These are phyloP conservation scores for Ceyx margarethae DNA, from an alignment of 2,113 vertebrate genomes.

Conservation along the genomic window DNA sequence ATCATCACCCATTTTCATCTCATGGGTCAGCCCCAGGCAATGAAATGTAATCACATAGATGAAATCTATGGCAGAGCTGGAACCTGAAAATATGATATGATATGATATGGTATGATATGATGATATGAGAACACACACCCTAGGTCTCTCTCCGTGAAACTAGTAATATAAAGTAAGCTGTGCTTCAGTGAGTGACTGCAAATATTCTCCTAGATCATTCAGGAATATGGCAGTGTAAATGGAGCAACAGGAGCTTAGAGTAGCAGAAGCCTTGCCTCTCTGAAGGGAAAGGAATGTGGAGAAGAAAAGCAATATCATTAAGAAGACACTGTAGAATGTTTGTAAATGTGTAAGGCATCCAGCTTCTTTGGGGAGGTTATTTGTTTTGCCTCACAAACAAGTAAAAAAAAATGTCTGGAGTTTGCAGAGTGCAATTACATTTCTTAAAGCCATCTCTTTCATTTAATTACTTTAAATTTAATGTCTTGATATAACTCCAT, in stretches of 20 bases:
- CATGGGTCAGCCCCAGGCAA: background rate
- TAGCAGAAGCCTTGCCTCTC: background rate
- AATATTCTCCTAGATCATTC: background rate
- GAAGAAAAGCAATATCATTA: background rate
- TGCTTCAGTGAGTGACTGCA: background rate
- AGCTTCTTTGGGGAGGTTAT: background rate
- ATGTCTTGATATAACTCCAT: background rate
- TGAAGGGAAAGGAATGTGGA: background rate
- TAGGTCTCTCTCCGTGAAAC: background rate
- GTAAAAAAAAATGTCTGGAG: background rate
- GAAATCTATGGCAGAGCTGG: background rate
- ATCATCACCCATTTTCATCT: background rate
- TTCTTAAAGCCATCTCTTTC: background rate
- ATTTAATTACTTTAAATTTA: background rate
- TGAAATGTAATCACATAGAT: background rate
- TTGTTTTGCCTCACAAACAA: background rate
- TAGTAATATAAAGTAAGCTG: background rate
- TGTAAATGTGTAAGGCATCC: background rate
- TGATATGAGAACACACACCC: fast-evolving
- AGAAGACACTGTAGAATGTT: background rate
- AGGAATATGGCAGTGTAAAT: background rate
- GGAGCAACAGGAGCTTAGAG: background rate
- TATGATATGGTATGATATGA: background rate
- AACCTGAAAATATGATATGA: background rate
- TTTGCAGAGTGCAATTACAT: background rate